Base-by-base conservation (phyloP, 2,888 invertebrate genomes). In the Hirudinaria manillensis region DNA sequence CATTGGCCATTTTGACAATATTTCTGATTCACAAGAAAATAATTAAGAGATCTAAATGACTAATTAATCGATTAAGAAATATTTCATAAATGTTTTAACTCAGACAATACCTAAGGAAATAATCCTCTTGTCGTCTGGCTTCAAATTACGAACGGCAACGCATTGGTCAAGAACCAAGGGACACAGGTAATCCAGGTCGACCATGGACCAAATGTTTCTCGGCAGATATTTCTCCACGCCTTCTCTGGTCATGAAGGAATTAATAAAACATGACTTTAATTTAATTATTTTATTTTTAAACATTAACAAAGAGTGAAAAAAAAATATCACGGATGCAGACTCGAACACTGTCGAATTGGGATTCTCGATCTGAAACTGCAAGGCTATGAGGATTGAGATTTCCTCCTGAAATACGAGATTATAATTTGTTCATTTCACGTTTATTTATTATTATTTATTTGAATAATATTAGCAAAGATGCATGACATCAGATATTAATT, bases 141-240 rank as follows among this genome's bases (percentile, higher is more conserved):
- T 29, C 68, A 68, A 34, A n/a, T 32, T 68, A 6, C 34, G n/a
- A 68, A 68, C 6, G 7, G 32, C 29, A n/a, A 29, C 10, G 68
- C 68, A 68, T 13, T n/a, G 34, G 13, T 34, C 34, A n/a, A 36
- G 34, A 7, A 36, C 68, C 21, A 32, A 16, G 4, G 68, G 34
- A n/a, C 36, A 34, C 4, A 68, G n/a, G 68, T n/a, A 24, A n/a
- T 68, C 68, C 32, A 68, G 7, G 27, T 68, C 68, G 34, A 68
- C 67, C 68, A 68, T 68, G 6, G 68, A 68, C 68, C 68, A 68
- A 7, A 68, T 36, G 21, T 24, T 68, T 68, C 68, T 32, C 10
- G 68, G 68, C 10, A 68, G 36, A 68, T 68, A 68, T 36, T 68
- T 68, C 19, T 68, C 34, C 32, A 68, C 32, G 16, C 68, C 68